Evolutionary conservation across 2,113 vertebrate genomes (phyloP), one percentile per base, ranked within the genome.

Genomic region (Nerophis lumbriciformis): DNA sequence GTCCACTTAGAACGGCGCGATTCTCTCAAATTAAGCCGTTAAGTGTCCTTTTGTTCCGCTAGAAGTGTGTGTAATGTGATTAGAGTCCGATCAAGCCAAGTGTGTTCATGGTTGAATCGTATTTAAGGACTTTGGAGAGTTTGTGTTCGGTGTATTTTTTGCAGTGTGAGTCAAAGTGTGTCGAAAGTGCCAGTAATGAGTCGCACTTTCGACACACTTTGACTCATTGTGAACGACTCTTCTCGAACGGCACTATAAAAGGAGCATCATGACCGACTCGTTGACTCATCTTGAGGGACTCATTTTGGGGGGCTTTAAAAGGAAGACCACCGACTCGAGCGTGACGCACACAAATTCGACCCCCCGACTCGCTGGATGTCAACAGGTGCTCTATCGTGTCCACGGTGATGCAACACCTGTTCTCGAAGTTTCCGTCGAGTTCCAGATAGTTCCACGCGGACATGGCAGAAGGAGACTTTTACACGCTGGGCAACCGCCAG

Each of bases 381-480:
- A 9, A 0, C 54, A 14, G 16, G 38, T 45, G 54, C 8, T 36
- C 53, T 9, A 4, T 47, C 69, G 72, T 61, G 77, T 66, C 15
- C 39, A 42, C 39, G 42, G 42, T 44, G 42, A 44, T 44, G 42
- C 42, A 44, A 44, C 42, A 44, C 8, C 21, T 19, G 16, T 9
- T n/a, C 21, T 16, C 6, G 19, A 10, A 50, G 14, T 28, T 50
- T 49, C 28, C 15, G 1, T 48, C 13, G 11, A 60, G 8, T 60
- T 48, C 42, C 42, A 44, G 15, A 49, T 21, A 53, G 16, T 28
- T 53, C 8, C 9, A 19, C 51, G 5, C 65, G 66, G 79, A 77
- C 74, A 99, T 99, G 97, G 95, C 94, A 21, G 96, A 99, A 0
- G 93, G 95, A 81, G 96, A 98, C 66, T 92, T 88, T 75, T 91